These are phyloP conservation scores for Cyphomyrus plagiostoma DNA, from an alignment of 2,113 vertebrate species.

Conservation along the genomic window DNA sequence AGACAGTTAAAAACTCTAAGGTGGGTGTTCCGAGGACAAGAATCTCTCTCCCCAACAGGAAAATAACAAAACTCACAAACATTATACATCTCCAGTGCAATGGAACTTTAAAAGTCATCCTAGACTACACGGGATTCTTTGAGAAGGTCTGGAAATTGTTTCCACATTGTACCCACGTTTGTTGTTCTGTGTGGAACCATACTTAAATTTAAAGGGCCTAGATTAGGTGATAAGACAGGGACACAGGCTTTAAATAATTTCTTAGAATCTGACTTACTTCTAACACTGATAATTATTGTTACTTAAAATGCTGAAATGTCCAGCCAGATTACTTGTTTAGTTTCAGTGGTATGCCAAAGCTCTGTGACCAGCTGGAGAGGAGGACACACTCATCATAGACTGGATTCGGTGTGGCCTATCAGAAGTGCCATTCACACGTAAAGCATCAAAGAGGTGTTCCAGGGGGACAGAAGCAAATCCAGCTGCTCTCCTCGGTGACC, in stretches of 20 bases:
- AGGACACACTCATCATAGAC: not conserved
- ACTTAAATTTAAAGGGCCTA: not conserved
- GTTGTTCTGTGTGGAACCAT: not conserved
- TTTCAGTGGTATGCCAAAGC: not conserved
- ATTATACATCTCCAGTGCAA: not conserved
- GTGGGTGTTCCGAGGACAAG: not conserved
- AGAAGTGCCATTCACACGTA: not conserved
- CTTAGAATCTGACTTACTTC: not conserved
- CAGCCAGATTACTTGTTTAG: not conserved
- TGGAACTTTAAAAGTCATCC: not conserved
- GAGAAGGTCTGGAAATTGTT: not conserved
- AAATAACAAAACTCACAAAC: not conserved
- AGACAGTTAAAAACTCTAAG: not conserved
- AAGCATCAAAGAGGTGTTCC: not conserved
- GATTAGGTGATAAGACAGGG: not conserved
- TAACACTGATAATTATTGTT: not conserved
- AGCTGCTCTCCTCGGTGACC: not conserved
- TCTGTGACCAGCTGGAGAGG: not conserved
- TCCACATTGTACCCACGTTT: not conserved
- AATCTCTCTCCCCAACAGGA: not conserved
- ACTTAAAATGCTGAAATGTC: not conserved
- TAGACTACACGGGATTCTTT: not conserved
- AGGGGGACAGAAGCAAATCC: not conserved
- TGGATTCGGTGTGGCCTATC: not conserved
- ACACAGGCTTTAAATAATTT: not conserved